phyloP scores from a whole-genome alignment of 1,140 invertebrate genomes.

The Drosophila busckii region DNA sequence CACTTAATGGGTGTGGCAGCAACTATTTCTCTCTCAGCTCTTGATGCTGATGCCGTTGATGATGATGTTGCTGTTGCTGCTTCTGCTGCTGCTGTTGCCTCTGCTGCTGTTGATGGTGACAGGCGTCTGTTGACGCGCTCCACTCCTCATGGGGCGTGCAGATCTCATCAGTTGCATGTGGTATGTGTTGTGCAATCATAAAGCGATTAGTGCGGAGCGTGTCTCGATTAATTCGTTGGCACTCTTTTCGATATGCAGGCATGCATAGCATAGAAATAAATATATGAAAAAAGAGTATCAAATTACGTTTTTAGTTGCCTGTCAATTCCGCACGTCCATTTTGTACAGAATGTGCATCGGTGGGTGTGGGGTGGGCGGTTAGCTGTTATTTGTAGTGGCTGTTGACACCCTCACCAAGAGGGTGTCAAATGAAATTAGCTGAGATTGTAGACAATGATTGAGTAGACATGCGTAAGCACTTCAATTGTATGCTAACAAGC shows the following conservation, averaged over 20 bases:
- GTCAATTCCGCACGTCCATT: constrained; percentile 3
- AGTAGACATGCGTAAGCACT: too few species aligned
- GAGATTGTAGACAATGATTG: too few species aligned
- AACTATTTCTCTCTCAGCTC: neutral
- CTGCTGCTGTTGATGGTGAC: neutral
- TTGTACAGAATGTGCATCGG: neutral
- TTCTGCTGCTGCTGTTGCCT: constrained; percentile 4
- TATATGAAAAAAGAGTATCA: constrained; percentile 43
- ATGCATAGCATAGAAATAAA: too few species aligned
- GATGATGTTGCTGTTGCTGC: constrained; percentile 15
- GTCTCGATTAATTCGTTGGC: constrained; percentile 61
- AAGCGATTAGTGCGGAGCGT: constrained; percentile 63
- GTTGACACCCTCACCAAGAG: too few species aligned
- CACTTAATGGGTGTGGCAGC: constrained; percentile 17
- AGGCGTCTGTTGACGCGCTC: constrained; percentile 10
- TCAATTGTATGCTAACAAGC: too few species aligned
- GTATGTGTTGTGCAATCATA: constrained; percentile 43
- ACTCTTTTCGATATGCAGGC: constrained; percentile 46
- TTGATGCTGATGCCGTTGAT: constrained; percentile 1
- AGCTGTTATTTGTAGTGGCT: too few species aligned
- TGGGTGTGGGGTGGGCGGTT: too few species aligned
- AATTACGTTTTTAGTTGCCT: constrained; percentile 39
- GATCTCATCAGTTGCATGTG: constrained; percentile 48
- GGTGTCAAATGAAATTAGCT: too few species aligned
- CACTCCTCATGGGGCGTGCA: constrained; percentile 11